Evolutionary conservation across 1,140 invertebrate species (phyloP).

Genomic region (Drosophila nebulosa): DNA sequence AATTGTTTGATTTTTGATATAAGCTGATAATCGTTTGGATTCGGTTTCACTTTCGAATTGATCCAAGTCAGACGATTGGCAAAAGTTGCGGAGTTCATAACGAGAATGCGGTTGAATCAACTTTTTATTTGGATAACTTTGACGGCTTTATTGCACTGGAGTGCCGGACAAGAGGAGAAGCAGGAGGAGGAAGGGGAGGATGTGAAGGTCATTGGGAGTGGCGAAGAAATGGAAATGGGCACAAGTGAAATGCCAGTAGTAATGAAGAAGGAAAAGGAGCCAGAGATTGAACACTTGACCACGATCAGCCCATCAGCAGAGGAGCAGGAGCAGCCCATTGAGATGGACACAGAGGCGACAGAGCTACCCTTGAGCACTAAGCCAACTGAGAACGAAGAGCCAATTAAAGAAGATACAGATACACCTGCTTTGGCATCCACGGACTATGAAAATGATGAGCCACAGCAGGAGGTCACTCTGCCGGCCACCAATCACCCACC

Average conservation of each 20-base stretch:
- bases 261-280: neutral
- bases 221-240: neutral
- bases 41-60: no score
- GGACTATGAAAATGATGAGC: slow-evolving; percentile 7
- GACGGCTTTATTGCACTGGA: slow-evolving; percentile 31
- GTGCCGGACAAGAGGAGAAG: slow-evolving; percentile 16
- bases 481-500: neutral
- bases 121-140: slow-evolving; percentile 30
- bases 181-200: neutral
- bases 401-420: neutral
- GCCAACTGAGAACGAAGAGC: neutral
- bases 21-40: slow-evolving; percentile 31
- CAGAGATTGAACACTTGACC: neutral
- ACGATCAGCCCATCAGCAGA: neutral
- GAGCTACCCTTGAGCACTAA: neutral
- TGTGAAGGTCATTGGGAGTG: slow-evolving; percentile 2
- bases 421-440: neutral
- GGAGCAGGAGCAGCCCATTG: neutral
- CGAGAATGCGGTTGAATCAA: slow-evolving; percentile 25
- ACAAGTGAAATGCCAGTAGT: neutral
- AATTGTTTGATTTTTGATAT: slow-evolving; percentile 24
- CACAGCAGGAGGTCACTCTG: neutral
- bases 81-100: slow-evolving; percentile 11
- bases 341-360: neutral
- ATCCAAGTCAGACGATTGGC: slow-evolving; percentile 11